phyloP scores from a whole-genome alignment of 92 coral and sea anemone species.

The Metridium senile region DNA sequence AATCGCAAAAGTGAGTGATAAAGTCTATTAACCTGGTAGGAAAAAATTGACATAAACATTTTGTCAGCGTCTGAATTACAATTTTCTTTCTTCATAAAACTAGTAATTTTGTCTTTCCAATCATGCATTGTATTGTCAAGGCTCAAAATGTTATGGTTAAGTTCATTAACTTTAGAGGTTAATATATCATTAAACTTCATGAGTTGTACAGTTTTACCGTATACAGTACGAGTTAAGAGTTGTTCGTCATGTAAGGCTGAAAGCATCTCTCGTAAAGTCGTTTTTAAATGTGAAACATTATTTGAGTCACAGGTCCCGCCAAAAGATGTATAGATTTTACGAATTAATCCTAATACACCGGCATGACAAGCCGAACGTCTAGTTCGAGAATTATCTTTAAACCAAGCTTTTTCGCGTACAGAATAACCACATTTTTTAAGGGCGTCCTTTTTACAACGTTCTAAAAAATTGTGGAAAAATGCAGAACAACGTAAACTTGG shows the following conservation, averaged over 20 bases:
- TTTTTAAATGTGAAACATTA: conserved; percentile 20
- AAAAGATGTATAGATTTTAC: conserved; percentile 7
- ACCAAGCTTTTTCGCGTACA: conserved; percentile 14
- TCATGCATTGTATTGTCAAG: no score
- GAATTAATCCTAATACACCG: conserved; percentile 15
- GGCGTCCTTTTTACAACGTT: conserved; percentile 31
- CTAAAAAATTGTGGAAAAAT: neutral
- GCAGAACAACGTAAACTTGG: conserved; percentile 17
- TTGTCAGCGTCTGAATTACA: no score
- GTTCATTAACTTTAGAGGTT: conserved; percentile 20
- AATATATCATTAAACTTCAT: neutral
- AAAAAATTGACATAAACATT: no score
- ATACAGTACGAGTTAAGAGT: conserved; percentile 25
- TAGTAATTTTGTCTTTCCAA: no score
- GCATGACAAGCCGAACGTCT: conserved; percentile 22
- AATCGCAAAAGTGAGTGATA: no score
- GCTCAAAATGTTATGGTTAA: no score
- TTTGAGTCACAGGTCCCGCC: conserved; percentile 15
- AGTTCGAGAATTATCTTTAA: neutral
- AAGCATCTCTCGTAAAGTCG: neutral
- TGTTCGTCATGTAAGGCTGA: conserved; percentile 14
- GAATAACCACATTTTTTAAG: neutral
- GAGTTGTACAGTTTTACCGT: conserved; percentile 21
- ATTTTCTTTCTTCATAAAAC: no score
- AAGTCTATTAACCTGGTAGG: no score